Percentiles rank a stretch among this genome's conserved stretches.
Conservation (phyloP, 2,113 vertebrate species). For the Myanophis thanlyinensis region DNA sequence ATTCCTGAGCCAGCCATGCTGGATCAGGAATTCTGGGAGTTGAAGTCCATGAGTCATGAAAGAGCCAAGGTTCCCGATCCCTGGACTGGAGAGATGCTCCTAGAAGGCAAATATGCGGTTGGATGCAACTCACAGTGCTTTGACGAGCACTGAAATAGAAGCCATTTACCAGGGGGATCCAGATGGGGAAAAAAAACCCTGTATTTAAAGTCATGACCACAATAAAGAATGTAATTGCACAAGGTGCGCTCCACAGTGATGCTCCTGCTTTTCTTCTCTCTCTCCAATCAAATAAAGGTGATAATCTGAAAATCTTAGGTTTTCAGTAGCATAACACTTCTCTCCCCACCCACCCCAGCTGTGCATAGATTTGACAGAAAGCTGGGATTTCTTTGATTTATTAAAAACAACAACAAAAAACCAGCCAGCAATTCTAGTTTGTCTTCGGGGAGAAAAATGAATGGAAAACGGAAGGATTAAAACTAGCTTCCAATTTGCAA, state of each 20-base stretch:
- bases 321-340: background rate
- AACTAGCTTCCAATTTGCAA: background rate
- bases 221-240: slow-evolving; percentile 4
- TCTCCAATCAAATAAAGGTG: background rate
- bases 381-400: background rate
- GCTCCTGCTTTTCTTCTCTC: background rate
- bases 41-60: no score
- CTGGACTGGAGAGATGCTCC: background rate
- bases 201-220: background rate
- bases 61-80: no score
- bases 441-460: background rate
- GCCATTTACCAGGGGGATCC: slow-evolving; percentile 28
- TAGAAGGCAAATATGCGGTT: slow-evolving; percentile 17
- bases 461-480: background rate
- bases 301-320: background rate
- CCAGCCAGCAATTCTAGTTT: background rate
- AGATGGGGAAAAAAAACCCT: background rate
- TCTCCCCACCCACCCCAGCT: background rate
- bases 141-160: slow-evolving; percentile 26
- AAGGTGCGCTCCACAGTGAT: background rate
- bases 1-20: no score
- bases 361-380: background rate
- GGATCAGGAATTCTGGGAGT: no score
- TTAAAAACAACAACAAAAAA: background rate
- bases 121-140: background rate